Conservation (phyloP, 2,797 vertebrate genomes). For the Lacerta viridis region DNA sequence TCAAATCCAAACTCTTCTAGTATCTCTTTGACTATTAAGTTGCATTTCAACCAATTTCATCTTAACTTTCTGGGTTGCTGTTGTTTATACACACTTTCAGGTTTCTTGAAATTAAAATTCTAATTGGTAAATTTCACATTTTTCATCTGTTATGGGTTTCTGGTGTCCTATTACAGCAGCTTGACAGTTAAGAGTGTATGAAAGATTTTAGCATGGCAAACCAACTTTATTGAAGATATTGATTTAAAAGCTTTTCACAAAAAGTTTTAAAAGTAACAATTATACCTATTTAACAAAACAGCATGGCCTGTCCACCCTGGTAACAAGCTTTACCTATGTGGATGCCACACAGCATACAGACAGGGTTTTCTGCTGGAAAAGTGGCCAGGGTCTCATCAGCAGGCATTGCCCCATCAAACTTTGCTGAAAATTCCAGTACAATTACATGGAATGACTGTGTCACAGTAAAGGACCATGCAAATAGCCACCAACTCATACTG, state of each 20-base stretch:
- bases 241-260: neutral
- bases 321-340: neutral
- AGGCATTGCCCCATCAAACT: neutral
- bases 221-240: neutral
- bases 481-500: neutral
- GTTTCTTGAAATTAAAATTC: neutral
- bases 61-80: slow-evolving; percentile 32
- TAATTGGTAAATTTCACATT: neutral
- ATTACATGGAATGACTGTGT: neutral
- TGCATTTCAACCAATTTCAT: slow-evolving; percentile 38
- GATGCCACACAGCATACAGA: neutral
- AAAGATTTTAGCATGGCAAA: neutral
- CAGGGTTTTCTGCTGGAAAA: neutral
- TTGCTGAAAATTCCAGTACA: neutral
- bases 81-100: neutral
- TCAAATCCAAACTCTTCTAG: too few relatives aligned
- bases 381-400: too few relatives aligned
- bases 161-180: neutral
- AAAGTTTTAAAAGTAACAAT: neutral
- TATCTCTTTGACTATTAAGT: slow-evolving; percentile 7
- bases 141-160: neutral
- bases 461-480: neutral
- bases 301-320: neutral
- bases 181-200: too few relatives aligned
- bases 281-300: neutral